phyloP scores from a whole-genome alignment of 2,113 vertebrate species.

The Nibea albiflora region DNA sequence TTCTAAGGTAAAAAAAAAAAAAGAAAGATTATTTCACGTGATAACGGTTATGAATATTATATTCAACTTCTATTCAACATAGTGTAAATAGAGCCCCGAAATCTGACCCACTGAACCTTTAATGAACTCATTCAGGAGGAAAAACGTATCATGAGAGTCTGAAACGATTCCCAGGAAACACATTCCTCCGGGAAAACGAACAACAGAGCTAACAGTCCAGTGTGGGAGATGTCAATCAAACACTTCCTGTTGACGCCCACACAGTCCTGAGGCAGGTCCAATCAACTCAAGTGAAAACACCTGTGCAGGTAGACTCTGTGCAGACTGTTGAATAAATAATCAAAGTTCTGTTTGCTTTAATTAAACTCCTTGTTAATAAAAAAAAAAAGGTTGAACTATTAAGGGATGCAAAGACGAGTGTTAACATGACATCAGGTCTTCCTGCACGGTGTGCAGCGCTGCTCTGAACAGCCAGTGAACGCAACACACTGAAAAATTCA shows the following conservation, averaged over 20 bases:
- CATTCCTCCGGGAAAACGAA: too few species aligned
- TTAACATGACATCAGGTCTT: background rate
- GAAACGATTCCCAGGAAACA: too few species aligned
- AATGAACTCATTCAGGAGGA: too few species aligned
- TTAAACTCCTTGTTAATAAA: background rate
- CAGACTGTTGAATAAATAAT: background rate
- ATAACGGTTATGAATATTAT: too few species aligned
- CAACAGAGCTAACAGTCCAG: too few species aligned
- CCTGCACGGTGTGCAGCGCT: background rate
- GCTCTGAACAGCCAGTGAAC: background rate
- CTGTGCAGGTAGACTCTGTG: background rate
- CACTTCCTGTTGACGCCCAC: background rate
- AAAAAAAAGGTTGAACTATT: background rate
- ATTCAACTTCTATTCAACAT: too few species aligned
- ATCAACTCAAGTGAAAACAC: background rate
- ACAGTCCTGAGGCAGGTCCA: background rate
- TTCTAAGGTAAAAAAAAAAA: too few species aligned
- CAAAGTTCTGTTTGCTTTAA: background rate
- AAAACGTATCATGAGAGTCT: too few species aligned
- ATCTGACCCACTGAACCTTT: too few species aligned
- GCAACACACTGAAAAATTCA: too few species aligned
- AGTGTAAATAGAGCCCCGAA: too few species aligned
- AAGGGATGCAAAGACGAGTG: background rate
- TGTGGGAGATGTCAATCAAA: background rate
- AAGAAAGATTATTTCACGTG: too few species aligned